These are phyloP conservation scores for Heliconius aoede DNA, from an alignment of 2,888 invertebrate genomes.

Conservation along the genomic window DNA sequence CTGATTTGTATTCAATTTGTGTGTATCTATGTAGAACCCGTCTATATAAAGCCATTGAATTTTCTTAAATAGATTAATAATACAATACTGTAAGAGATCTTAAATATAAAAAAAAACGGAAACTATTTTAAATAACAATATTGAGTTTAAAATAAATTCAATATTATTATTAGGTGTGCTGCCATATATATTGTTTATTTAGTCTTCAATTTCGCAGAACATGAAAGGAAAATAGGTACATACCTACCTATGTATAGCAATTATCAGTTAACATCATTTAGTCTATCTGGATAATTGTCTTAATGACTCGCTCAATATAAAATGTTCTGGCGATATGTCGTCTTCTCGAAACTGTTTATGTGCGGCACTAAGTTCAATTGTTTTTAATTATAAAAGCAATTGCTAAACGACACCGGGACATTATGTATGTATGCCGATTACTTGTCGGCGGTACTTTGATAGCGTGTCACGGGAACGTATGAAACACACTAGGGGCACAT, in stretches of 20 bases:
- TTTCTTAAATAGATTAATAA: too few relatives aligned
- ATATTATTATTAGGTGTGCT: too few relatives aligned
- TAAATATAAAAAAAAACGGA: too few relatives aligned
- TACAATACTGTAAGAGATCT: too few relatives aligned
- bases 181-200: too few relatives aligned
- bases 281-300: constrained; percentile 5
- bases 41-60: too few relatives aligned
- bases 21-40: too few relatives aligned
- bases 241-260: background rate
- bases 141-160: too few relatives aligned
- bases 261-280: constrained; percentile 4
- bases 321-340: constrained; percentile 4
- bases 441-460: constrained; percentile 2
- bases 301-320: background rate
- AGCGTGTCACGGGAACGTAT: constrained; percentile 9
- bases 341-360: constrained; percentile 20
- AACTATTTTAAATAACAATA: too few relatives aligned
- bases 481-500: background rate
- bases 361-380: constrained; percentile 24
- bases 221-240: background rate
- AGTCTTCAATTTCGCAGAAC: background rate
- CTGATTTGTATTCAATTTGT: too few relatives aligned
- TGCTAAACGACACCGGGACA: constrained; percentile 31
- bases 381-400: constrained; percentile 36
- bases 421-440: constrained; percentile 7